Conservation (phyloP, 2,888 invertebrate genomes). For the Odontomyia ornata region DNA sequence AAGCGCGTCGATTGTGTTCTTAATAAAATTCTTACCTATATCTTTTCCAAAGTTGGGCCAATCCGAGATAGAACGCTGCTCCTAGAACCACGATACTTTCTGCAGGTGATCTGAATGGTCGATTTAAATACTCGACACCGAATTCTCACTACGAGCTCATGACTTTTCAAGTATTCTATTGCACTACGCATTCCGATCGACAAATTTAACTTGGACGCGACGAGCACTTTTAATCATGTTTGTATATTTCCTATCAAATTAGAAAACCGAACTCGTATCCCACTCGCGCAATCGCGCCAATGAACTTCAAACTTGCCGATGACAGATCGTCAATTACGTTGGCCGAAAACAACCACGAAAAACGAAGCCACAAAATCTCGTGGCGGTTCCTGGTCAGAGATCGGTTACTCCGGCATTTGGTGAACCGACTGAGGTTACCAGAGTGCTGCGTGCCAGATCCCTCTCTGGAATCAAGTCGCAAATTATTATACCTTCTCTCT, state of each 20-base stretch:
- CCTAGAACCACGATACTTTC: neutral
- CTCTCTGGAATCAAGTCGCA: too few relatives aligned
- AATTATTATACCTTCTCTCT: too few relatives aligned
- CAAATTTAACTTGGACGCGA: neutral
- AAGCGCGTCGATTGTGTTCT: too few relatives aligned
- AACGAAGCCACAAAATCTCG: too few relatives aligned
- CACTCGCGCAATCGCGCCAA: neutral
- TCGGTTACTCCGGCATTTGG: too few relatives aligned
- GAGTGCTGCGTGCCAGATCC: too few relatives aligned
- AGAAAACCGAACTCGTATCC: neutral
- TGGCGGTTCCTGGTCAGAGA: too few relatives aligned
- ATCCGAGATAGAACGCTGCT: too few relatives aligned
- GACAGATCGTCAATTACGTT: conserved; percentile 29
- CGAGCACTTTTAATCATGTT: conserved; percentile 12
- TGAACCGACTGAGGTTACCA: too few relatives aligned
- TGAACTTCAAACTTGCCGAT: neutral
- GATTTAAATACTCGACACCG: conserved; percentile 69
- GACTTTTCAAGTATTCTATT: conserved; percentile 77
- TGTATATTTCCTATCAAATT: neutral
- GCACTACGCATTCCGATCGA: neutral
- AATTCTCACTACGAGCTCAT: conserved; percentile 78
- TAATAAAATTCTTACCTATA: too few relatives aligned
- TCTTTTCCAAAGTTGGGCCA: too few relatives aligned
- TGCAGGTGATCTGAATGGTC: conserved; percentile 43
- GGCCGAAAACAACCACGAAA: too few relatives aligned